Percentiles rank a stretch among this genome's conserved stretches.
Conservation (phyloP, 1,140 invertebrate species). For the Ceratoteleas bidentatus region DNA sequence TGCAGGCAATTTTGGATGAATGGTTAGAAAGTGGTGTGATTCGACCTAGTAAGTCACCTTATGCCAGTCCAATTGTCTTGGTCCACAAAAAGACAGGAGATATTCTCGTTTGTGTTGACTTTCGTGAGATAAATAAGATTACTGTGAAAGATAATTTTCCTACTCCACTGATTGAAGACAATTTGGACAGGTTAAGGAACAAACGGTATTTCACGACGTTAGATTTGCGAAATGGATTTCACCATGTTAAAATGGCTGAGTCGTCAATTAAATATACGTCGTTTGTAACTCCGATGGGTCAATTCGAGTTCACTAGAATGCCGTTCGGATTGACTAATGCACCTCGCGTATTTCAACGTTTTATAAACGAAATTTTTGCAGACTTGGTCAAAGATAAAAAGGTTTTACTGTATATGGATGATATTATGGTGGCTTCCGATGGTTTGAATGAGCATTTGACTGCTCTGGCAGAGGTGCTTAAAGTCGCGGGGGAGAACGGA, state of each 20-base stretch:
- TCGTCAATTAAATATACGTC: not conserved
- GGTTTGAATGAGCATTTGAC: not conserved
- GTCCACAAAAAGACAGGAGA: not conserved
- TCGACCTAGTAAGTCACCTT: too few species aligned
- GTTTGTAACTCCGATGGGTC: not conserved
- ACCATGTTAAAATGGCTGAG: not conserved
- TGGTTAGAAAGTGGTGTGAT: not conserved
- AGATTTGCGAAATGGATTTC: constrained; percentile 1
- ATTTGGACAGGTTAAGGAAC: too few species aligned
- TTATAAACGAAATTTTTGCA: not conserved
- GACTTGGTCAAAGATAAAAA: not conserved
- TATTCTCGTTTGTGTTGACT: not conserved
- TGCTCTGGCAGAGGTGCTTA: not conserved
- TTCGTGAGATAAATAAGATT: not conserved
- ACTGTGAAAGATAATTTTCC: not conserved
- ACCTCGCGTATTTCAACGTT: not conserved
- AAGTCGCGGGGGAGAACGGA: too few species aligned
- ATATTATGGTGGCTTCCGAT: not conserved
- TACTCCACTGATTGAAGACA: not conserved
- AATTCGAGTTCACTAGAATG: not conserved
- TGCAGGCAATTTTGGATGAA: not conserved
- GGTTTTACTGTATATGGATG: not conserved
- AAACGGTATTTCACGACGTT: not conserved
- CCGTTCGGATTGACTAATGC: not conserved
- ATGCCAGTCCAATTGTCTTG: too few species aligned